These are phyloP conservation scores for Cervus canadensis DNA, from an alignment of 2,113 vertebrate genomes.

Conservation along the genomic window DNA sequence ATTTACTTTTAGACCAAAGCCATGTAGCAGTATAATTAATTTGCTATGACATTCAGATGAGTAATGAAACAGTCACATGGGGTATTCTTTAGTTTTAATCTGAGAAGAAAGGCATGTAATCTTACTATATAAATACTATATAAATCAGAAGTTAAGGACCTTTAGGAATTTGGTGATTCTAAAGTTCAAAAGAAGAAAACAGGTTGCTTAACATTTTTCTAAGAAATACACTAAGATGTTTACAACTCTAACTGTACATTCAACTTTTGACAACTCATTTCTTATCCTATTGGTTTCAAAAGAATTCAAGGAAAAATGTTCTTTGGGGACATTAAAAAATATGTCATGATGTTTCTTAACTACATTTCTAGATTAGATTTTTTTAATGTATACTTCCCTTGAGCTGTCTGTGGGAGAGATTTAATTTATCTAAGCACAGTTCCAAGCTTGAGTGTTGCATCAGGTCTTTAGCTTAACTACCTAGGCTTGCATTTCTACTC, in stretches of 20 bases:
- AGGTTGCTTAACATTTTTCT: neutral
- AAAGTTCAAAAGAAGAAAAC: neutral
- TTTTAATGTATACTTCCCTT: neutral
- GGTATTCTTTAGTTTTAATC: neutral
- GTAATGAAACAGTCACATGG: neutral
- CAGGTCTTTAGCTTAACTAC: neutral
- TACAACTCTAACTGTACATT: neutral
- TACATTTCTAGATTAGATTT: neutral
- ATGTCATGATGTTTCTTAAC: neutral
- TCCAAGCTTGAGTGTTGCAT: neutral
- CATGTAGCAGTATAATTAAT: neutral
- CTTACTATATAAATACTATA: neutral
- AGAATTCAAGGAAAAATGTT: neutral
- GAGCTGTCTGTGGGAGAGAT: neutral
- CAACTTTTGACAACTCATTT: neutral
- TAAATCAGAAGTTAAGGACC: neutral
- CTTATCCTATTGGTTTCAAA: neutral
- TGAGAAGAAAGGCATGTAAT: neutral
- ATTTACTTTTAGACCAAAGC: neutral
- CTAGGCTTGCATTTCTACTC: neutral
- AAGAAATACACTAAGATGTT: neutral
- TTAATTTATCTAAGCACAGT: neutral
- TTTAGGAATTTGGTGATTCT: neutral
- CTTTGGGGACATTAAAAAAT: neutral
- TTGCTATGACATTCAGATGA: neutral